Conservation (phyloP, 2,113 vertebrate genomes). For the Sapajus apella region DNA sequence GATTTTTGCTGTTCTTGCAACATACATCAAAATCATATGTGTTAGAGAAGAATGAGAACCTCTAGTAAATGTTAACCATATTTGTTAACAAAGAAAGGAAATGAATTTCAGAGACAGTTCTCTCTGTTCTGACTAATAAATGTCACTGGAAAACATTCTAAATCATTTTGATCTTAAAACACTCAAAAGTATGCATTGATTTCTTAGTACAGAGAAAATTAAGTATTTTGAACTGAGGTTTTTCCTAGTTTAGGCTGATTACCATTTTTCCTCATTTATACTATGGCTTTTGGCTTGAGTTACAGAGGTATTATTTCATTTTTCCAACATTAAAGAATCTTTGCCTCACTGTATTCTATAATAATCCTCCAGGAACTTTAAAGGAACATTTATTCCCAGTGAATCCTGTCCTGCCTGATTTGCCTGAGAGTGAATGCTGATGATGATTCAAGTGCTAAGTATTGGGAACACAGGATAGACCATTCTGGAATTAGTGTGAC, state of each 20-base stretch:
- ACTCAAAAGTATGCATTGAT: not conserved
- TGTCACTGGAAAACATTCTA: not conserved
- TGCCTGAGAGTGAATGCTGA: not conserved
- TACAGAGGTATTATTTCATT: constrained; percentile 41
- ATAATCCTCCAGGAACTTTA: constrained; percentile 13
- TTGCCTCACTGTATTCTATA: not conserved
- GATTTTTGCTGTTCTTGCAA: not conserved
- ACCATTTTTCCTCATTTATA: not conserved
- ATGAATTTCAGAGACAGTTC: not conserved
- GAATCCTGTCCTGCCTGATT: not conserved
- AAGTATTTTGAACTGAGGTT: not conserved
- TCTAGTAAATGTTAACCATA: not conserved
- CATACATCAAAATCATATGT: not conserved
- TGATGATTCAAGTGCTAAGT: not conserved
- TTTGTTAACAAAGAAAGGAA: constrained; percentile 45
- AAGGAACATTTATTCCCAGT: constrained; percentile 10
- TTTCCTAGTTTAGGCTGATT: constrained; percentile 32
- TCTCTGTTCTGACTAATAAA: not conserved
- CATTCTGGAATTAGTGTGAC: not conserved
- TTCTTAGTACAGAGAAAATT: constrained; percentile 31
- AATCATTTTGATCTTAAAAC: constrained; percentile 41
- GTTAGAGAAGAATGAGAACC: not conserved
- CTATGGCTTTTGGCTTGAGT: constrained; percentile 47
- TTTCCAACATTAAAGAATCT: constrained; percentile 30
- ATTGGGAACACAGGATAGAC: not conserved